phyloP scores from a whole-genome alignment of 64 coral and sea anemone species.

The Dendrophyllia cribrosa region DNA sequence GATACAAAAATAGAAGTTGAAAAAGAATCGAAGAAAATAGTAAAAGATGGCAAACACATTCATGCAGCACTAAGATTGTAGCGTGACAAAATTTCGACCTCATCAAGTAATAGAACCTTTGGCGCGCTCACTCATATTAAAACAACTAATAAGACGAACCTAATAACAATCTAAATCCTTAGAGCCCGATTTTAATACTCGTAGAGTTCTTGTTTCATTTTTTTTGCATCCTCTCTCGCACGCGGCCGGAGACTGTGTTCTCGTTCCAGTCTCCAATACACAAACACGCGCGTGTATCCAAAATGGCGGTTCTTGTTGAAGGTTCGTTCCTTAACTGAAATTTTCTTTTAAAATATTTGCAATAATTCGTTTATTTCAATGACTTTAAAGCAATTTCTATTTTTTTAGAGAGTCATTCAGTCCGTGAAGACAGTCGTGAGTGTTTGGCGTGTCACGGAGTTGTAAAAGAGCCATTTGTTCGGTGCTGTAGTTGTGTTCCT shows the following conservation, averaged over 20 bases:
- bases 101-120: no score
- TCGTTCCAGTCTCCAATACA: not conserved
- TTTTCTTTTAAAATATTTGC: not conserved
- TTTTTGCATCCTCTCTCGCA: not conserved
- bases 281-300: not conserved
- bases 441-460: constrained; percentile 41
- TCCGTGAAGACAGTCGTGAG: constrained; percentile 21
- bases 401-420: not conserved
- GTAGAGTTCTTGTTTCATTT: no score
- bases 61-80: no score
- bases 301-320: constrained; percentile 47
- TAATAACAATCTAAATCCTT: no score
- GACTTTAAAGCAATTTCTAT: not conserved
- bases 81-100: no score
- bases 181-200: no score
- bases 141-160: no score
- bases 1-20: no score
- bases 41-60: no score
- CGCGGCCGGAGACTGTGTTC: not conserved
- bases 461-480: constrained; percentile 59
- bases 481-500: constrained; percentile 25
- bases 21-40: no score
- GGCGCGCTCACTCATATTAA: no score
- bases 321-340: not conserved
- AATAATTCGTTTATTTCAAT: not conserved